phyloP scores from a whole-genome alignment of 2,113 vertebrate genomes.

The Aphyosemion australe region DNA sequence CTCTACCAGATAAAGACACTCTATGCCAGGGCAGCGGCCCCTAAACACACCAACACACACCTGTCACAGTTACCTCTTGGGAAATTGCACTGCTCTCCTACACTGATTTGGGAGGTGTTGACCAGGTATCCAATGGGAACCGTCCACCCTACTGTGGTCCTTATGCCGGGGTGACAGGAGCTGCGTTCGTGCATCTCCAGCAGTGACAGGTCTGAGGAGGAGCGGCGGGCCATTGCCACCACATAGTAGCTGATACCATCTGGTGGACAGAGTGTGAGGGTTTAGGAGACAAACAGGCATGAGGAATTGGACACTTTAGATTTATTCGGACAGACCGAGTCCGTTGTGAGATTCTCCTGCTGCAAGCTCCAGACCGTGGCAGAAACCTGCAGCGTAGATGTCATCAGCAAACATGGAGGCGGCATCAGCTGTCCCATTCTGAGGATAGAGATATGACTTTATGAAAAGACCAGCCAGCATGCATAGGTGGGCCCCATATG shows the following conservation, averaged over 20 bases:
- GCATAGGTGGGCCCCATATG: too few species aligned
- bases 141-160: slow-evolving; percentile 83
- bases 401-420: slow-evolving; percentile 80
- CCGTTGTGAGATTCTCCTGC: slow-evolving; percentile 81
- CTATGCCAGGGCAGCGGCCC: background rate
- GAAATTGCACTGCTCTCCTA: slow-evolving; percentile 83
- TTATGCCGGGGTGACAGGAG: slow-evolving; percentile 82
- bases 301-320: background rate
- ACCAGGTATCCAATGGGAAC: slow-evolving; percentile 83
- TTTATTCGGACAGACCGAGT: slow-evolving; percentile 63
- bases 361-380: slow-evolving; percentile 79
- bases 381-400: slow-evolving; percentile 80
- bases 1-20: too few species aligned
- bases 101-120: slow-evolving; percentile 83
- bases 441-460: background rate
- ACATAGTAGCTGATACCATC: slow-evolving; percentile 81
- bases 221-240: slow-evolving; percentile 80
- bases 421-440: slow-evolving; percentile 83
- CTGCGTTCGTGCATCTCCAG: slow-evolving; percentile 85
- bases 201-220: slow-evolving; percentile 80
- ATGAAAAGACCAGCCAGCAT: background rate
- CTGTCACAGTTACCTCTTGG: slow-evolving; percentile 71
- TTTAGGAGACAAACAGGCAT: background rate
- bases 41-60: slow-evolving; percentile 15
- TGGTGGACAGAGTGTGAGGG: slow-evolving; percentile 23